Evolutionary conservation across 2,888 invertebrate genomes (phyloP).

Genomic region (Hyposoter dolosus): DNA sequence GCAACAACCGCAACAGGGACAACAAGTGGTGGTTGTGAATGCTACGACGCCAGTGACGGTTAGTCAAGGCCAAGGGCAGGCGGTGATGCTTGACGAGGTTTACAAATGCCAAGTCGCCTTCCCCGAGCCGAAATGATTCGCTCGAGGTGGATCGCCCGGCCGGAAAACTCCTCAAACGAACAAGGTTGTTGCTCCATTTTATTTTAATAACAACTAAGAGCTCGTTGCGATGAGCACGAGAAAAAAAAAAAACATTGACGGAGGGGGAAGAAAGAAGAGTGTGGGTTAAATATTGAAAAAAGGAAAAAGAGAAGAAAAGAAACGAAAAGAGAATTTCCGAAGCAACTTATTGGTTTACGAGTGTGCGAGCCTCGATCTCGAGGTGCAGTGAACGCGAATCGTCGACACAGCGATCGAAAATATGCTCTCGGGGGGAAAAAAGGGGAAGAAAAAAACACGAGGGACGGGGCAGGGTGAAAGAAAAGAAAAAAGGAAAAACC

Average conservation of each 20-base stretch:
- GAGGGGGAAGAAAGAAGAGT: not conserved
- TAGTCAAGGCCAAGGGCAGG: slow-evolving; percentile 83
- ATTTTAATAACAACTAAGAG: slow-evolving; percentile 67
- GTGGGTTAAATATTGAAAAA: not conserved
- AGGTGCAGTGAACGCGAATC: not conserved
- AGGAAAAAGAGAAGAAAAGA: not conserved
- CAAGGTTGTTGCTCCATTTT: slow-evolving; percentile 71
- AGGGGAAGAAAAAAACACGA: not conserved
- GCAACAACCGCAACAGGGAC: slow-evolving; percentile 79
- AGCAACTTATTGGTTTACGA: not conserved
- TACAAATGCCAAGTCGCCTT: slow-evolving; percentile 85
- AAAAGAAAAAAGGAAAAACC: slow-evolving; percentile 26
- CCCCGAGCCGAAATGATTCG: slow-evolving; percentile 84
- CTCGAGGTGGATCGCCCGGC: slow-evolving; percentile 64
- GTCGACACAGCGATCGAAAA: too few relatives aligned
- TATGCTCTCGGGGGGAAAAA: not conserved
- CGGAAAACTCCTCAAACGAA: slow-evolving; percentile 66
- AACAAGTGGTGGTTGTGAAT: slow-evolving; percentile 84
- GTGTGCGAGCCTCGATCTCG: not conserved
- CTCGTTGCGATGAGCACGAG: slow-evolving; percentile 33
- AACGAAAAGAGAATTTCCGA: not conserved
- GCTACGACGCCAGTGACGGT: slow-evolving; percentile 83
- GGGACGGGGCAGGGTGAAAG: slow-evolving; percentile 31
- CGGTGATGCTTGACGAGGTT: slow-evolving; percentile 84
- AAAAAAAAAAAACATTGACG: not conserved